phyloP scores from a whole-genome alignment of 2,797 vertebrate species.

The Bradypodion ventrale region DNA sequence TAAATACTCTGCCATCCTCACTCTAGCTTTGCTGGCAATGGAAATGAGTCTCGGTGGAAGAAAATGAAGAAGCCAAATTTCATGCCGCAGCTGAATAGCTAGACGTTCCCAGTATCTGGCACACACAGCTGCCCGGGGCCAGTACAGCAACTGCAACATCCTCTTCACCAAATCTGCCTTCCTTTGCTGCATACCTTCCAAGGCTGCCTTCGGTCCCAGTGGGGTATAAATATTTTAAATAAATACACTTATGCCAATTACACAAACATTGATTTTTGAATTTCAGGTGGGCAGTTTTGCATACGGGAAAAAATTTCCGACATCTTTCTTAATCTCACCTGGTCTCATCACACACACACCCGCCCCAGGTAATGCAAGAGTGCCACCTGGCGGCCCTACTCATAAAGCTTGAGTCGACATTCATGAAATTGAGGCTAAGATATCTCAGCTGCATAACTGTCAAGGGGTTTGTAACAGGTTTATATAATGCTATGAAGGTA shows the following conservation, averaged over 20 bases:
- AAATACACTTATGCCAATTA: background rate
- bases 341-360: background rate
- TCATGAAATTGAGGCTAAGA: background rate
- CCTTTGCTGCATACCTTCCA: too few species aligned
- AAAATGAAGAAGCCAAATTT: background rate
- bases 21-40: background rate
- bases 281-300: background rate
- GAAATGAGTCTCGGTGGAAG: background rate
- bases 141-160: background rate
- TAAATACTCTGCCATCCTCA: background rate
- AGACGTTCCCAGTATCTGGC: background rate
- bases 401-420: background rate
- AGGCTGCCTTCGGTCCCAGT: too few species aligned
- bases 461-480: background rate
- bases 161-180: background rate
- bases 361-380: background rate
- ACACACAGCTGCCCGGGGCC: background rate
- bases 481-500: background rate
- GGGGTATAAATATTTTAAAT: too few species aligned
- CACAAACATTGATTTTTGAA: background rate
- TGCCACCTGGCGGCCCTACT: slow-evolving; percentile 1
- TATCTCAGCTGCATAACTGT: background rate
- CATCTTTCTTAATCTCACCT: background rate
- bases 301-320: too few species aligned
- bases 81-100: background rate